Evolutionary conservation across 2,888 invertebrate species (phyloP).

Genomic region (Drosophila lutescens): DNA sequence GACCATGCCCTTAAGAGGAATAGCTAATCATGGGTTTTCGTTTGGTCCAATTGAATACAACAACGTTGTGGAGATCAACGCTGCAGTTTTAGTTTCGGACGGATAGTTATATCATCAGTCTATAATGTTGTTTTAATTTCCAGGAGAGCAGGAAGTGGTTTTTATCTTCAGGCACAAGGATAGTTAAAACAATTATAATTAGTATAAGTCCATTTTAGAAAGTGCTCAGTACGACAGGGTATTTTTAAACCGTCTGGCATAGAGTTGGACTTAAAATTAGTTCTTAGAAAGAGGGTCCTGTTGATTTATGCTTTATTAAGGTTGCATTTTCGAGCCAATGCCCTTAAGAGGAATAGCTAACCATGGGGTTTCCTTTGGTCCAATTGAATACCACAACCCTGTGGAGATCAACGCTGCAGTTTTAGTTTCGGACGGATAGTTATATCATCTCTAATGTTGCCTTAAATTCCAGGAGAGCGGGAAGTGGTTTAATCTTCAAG

Average conservation of each 20-base stretch:
- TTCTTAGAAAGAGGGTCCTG: neutral
- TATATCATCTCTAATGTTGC: conserved; percentile 6
- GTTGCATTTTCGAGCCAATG: conserved; percentile 72
- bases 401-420: conserved; percentile 50
- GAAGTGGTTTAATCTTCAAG: conserved; percentile 42
- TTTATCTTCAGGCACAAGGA: conserved; percentile 23
- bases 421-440: conserved; percentile 58
- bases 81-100: conserved; percentile 65
- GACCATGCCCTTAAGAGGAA: conserved; percentile 80
- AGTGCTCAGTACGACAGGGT: conserved; percentile 28
- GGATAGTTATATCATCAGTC: neutral
- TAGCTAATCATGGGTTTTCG: conserved; percentile 63
- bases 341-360: conserved; percentile 80
- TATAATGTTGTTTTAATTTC: conserved; percentile 13
- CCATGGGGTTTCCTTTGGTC: conserved; percentile 68
- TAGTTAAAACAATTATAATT: conserved; percentile 48
- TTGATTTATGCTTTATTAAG: conserved; percentile 66
- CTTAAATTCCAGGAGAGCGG: conserved; percentile 52
- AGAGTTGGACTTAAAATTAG: conserved; percentile 34
- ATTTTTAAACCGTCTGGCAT: conserved; percentile 25
- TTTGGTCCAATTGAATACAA: conserved; percentile 79
- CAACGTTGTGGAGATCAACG: conserved; percentile 41
- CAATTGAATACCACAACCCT: conserved; percentile 71
- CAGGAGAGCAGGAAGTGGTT: conserved; percentile 16
- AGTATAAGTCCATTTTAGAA: conserved; percentile 43